These are phyloP conservation scores for Cydia amplana DNA, from an alignment of 1,140 invertebrate genomes.

Conservation along the genomic window DNA sequence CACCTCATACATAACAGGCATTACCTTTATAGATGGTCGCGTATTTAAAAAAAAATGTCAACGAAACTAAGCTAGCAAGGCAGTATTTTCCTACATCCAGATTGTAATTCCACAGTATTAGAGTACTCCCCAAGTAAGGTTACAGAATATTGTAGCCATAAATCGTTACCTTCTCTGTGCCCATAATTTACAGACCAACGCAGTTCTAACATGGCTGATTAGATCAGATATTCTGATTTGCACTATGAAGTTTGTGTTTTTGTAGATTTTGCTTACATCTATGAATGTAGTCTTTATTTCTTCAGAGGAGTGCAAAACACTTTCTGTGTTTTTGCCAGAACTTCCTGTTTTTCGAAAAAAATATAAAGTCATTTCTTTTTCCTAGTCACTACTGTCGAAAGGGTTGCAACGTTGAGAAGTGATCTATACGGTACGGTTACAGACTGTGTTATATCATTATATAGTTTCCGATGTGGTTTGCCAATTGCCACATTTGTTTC, in stretches of 20 bases:
- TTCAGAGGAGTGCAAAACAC: too few relatives aligned
- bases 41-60: neutral
- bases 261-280: neutral
- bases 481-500: too few relatives aligned
- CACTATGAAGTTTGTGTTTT: neutral
- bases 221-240: neutral
- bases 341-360: too few relatives aligned
- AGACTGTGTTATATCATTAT: too few relatives aligned
- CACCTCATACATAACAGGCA: too few relatives aligned
- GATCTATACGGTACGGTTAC: too few relatives aligned
- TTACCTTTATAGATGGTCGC: too few relatives aligned
- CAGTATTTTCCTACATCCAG: neutral
- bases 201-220: neutral
- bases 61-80: neutral
- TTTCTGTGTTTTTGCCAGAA: too few relatives aligned
- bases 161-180: conserved; percentile 9
- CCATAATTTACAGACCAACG: conserved; percentile 1
- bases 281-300: neutral
- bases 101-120: conserved; percentile 4
- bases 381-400: too few relatives aligned
- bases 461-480: too few relatives aligned
- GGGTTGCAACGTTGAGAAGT: too few relatives aligned
- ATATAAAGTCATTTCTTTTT: too few relatives aligned
- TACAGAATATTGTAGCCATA: conserved; percentile 14
- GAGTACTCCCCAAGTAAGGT: neutral